Base-by-base conservation (phyloP, 1,140 invertebrate genomes). In the Drosophila hydei region DNA sequence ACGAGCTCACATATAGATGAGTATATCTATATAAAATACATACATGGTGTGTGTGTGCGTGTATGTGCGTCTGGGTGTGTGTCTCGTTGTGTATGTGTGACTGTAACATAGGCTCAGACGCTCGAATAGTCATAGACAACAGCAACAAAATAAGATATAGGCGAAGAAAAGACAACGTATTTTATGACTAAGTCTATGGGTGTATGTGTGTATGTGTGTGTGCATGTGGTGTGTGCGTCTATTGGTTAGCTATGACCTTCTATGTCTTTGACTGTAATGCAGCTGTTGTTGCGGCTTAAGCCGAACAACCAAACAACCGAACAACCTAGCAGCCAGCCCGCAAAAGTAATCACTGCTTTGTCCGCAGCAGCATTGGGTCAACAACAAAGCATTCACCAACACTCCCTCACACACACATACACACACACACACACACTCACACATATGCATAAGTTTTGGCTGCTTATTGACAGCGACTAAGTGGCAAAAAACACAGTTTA, bases 321-420 rank as follows among this genome's bases (percentile, higher is more conserved):
- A 4, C 18, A 52, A 14, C 50, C 14, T 55, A 54, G 12, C 42
- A 18, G 48, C 23, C 47, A 60, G 56, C 62, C 33, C 56, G 55
- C 63, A 75, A 64, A 77, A 84, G 81, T 80, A 87, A 85, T 80
- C 80, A 85, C 80, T 77, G 77, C 65, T 87, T 68, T 70, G 71
- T 76, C 59, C 18, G 48, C 5, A 55, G 27, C 64, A 52, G 38
- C 64, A 52, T 43, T 50, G 38, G 47, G 64, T 68, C 48, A 69
- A 64, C 63, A 73, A 55, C 40, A 64, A 54, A 16, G 4, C 21
- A 50, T 19, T 16, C 6, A 48, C 6, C 58, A 0, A 33, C 30
- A 33, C 9, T 12, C 30, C 30, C 43, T 64, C 21, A 47, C 60
- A 56, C 45, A 30, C 42, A 45, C 4, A 59, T n/a, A 45, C 11